These are phyloP conservation scores for Nephotettix cincticeps DNA, from an alignment of 1,140 invertebrate genomes.

Conservation along the genomic window DNA sequence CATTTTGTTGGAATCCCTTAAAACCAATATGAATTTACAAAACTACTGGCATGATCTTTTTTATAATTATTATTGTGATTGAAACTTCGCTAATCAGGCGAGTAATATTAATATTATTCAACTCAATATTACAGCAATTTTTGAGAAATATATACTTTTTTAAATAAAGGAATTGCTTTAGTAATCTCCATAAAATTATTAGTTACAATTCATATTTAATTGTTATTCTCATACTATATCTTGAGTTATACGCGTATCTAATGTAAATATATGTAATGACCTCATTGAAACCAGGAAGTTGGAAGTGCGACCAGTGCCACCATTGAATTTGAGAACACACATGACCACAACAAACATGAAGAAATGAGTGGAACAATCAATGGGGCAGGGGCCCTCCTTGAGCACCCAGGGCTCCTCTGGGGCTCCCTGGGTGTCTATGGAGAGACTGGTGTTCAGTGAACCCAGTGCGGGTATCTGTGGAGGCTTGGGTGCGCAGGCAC, in stretches of 20 bases:
- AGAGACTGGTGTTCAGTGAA: not conserved
- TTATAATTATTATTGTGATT: too few species aligned
- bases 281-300: slow-evolving; percentile 32
- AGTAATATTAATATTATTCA: too few species aligned
- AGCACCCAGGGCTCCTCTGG: not conserved
- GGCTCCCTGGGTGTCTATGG: not conserved
- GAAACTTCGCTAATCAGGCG: too few species aligned
- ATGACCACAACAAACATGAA: slow-evolving; percentile 28
- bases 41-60: too few species aligned
- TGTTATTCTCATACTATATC: too few species aligned
- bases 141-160: too few species aligned
- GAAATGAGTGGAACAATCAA: slow-evolving; percentile 33
- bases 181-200: not conserved
- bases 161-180: too few species aligned
- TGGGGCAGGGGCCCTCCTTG: slow-evolving; percentile 32
- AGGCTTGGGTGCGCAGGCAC: slow-evolving; percentile 23
- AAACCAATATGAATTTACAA: too few species aligned
- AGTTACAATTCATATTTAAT: not conserved
- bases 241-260: too few species aligned
- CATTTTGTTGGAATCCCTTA: too few species aligned
- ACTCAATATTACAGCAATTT: too few species aligned
- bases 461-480: not conserved
- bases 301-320: slow-evolving; percentile 29
- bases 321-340: slow-evolving; percentile 31
- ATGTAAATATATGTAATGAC: slow-evolving; percentile 14